These are phyloP conservation scores for Aricia artaxerxes DNA, from an alignment of 2,888 invertebrate genomes.

Conservation along the genomic window DNA sequence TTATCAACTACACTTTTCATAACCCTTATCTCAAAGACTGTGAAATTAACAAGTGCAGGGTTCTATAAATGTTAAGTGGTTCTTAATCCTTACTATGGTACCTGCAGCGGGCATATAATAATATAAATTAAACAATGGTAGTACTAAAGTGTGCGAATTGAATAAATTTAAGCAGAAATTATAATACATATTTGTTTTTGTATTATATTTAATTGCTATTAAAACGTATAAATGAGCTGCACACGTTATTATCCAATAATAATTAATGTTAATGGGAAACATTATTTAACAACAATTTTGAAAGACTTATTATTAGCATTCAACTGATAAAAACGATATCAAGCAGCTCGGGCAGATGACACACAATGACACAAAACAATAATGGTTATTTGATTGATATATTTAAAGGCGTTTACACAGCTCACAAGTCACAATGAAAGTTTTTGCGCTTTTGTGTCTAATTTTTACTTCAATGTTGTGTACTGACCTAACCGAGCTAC, in stretches of 20 bases:
- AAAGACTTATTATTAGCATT: background rate
- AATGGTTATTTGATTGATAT: background rate
- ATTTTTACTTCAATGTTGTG: conserved; percentile 1
- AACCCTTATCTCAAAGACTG: too few species aligned
- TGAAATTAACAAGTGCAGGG: too few species aligned
- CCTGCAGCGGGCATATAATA: background rate
- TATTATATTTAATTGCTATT: background rate
- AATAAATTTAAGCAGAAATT: background rate
- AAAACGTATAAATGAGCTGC: background rate
- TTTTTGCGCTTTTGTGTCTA: background rate
- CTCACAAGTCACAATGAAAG: background rate
- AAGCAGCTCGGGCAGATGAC: background rate
- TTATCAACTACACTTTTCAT: too few species aligned
- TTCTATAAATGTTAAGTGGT: too few species aligned
- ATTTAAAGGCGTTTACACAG: background rate
- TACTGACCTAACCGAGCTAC: background rate
- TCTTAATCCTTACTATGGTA: too few species aligned
- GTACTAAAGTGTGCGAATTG: background rate
- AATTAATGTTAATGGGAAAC: background rate
- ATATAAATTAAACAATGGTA: background rate
- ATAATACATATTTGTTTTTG: background rate
- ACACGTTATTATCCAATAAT: background rate
- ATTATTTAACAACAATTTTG: background rate
- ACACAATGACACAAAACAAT: background rate
- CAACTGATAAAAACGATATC: background rate